These are phyloP conservation scores for Tiliacea citrago DNA, from an alignment of 2,888 invertebrate species.

Conservation along the genomic window DNA sequence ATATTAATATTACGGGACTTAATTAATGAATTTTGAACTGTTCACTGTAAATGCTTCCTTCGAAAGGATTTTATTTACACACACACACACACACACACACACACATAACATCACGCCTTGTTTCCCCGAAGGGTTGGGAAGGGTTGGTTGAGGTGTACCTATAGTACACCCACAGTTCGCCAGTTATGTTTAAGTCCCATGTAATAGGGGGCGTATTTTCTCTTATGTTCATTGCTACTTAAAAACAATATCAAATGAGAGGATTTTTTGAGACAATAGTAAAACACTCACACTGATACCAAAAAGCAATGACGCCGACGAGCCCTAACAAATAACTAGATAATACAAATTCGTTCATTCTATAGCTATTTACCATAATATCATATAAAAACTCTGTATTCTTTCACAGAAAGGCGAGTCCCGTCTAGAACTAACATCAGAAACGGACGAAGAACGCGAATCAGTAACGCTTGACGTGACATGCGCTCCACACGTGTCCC, in stretches of 20 bases:
- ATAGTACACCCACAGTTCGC: too few relatives aligned
- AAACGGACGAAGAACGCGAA: conserved; percentile 78
- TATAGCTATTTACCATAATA: background rate
- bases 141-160: too few relatives aligned
- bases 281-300: background rate
- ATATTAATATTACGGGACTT: background rate
- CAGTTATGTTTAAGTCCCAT: too few relatives aligned
- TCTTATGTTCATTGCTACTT: too few relatives aligned
- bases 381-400: background rate
- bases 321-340: background rate
- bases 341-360: background rate
- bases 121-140: too few relatives aligned
- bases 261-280: too few relatives aligned
- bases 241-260: too few relatives aligned
- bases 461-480: conserved; percentile 77
- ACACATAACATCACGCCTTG: too few relatives aligned
- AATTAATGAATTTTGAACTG: background rate
- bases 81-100: too few relatives aligned
- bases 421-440: conserved; percentile 75
- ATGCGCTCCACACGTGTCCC: conserved; percentile 83
- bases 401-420: conserved; percentile 83
- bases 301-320: background rate
- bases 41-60: background rate
- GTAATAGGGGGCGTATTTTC: too few relatives aligned
- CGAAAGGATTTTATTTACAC: background rate